Percentiles rank a stretch among this genome's conserved stretches.
Evolutionary conservation across 2,113 vertebrate species (phyloP).

Genomic region (Microcebus lehilahytsara): DNA sequence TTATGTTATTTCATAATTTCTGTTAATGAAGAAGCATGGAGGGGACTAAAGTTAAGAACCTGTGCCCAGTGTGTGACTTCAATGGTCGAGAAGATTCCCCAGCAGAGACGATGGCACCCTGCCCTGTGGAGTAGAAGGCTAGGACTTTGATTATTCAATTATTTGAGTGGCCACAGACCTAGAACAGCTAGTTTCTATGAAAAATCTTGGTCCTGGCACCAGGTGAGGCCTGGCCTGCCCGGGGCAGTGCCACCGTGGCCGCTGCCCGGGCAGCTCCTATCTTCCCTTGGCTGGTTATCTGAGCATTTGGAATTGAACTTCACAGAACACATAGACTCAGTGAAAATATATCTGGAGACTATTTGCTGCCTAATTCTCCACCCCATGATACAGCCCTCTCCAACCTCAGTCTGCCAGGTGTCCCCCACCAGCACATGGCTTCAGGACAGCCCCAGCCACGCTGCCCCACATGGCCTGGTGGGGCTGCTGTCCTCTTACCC

Average conservation of each 20-base stretch:
- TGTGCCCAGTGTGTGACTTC: background rate
- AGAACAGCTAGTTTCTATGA: background rate
- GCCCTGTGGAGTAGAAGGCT: background rate
- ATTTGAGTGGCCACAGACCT: background rate
- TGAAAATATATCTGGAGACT: background rate
- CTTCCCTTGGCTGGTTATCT: background rate
- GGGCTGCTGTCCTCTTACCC: background rate
- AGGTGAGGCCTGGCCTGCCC: background rate
- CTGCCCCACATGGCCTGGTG: accelerated
- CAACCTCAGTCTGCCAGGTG: accelerated
- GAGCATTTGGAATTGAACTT: background rate
- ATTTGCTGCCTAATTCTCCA: background rate
- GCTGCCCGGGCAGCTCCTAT: background rate
- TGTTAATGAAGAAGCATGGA: background rate
- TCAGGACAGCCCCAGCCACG: too few species aligned
- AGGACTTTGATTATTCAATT: background rate
- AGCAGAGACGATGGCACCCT: background rate
- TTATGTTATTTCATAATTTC: background rate
- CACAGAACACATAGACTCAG: background rate
- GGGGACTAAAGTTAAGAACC: background rate
- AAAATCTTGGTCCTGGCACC: background rate
- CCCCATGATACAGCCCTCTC: background rate
- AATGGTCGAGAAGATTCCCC: background rate
- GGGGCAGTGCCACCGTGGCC: background rate
- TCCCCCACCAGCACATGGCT: background rate